Evolutionary conservation across 2,888 invertebrate species (phyloP), one percentile per base, ranked within the genome.

Genomic region (Pachymerium ferrugineum): DNA sequence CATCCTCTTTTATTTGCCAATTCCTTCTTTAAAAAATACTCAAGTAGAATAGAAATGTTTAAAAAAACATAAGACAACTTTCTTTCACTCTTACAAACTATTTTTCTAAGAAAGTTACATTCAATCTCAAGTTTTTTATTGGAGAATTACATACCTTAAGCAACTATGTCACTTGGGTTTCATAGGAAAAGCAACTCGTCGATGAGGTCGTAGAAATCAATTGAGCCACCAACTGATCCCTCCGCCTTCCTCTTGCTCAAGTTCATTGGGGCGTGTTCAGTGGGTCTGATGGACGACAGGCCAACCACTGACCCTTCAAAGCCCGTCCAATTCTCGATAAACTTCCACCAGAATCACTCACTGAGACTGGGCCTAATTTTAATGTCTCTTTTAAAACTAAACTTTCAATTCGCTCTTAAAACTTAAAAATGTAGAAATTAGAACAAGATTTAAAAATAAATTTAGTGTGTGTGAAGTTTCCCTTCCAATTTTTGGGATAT

Each of bases 281-380:
- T 25, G 62, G 62, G 19, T 54, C 62, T 62, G 62, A 62, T 62
- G 62, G 28, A 25, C 62, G 62, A 62, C 25, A 28, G 62, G 62
- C 62, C 62, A 62, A 62, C 62, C 62, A 62, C 62, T 62, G 62
- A 62, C 62, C 62, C 62, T 62, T 62, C 62, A 62, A 62, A 62
- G 62, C 62, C 62, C 12, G 62, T 62, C 28, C 28, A 62, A 62
- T 28, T 25, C 62, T 3, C 62, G 1, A 28, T 62, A 62, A 62
- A 62, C 62, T 62, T 62, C 62, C 62, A 62, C 28, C 28, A 12
- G 28, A 62, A 62, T 62, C 62, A 28, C 62, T 62, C 62, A 28
- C 28, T n/a, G 62, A 3, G 25, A 62, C 38, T 38, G 38, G 16
- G n/a, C 38, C 16, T 38, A 38, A 16, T 38, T 38, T 38, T 62